These are phyloP conservation scores for Oncopodura yosiiana DNA, from an alignment of 1,140 invertebrate species.

Conservation along the genomic window DNA sequence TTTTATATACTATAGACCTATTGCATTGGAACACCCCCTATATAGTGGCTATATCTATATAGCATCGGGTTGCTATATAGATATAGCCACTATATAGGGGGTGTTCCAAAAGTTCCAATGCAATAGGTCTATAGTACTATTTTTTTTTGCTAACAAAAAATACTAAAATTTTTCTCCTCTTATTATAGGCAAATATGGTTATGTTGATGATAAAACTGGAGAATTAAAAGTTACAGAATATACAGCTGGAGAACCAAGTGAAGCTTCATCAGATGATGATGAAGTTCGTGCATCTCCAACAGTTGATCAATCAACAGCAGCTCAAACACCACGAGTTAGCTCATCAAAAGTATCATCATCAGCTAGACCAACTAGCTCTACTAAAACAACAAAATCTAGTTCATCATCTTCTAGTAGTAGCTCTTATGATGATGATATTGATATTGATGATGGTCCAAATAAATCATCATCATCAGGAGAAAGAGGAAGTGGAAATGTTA, in stretches of 20 bases:
- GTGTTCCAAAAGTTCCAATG: no score
- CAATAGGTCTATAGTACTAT: no score
- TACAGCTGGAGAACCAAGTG: conserved; percentile 37
- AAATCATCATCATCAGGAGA: no score
- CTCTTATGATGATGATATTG: background rate
- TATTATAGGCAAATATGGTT: conserved; percentile 63
- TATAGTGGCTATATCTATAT: no score
- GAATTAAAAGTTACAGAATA: conserved; percentile 77
- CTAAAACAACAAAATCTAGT: background rate
- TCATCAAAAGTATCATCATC: background rate
- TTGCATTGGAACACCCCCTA: no score
- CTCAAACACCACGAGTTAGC: conserved; percentile 16
- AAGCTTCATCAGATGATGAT: background rate
- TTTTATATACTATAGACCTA: no score
- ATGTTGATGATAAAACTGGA: conserved; percentile 60
- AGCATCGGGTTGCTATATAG: no score
- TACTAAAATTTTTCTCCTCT: background rate
- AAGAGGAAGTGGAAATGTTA: no score
- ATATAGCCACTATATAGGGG: no score
- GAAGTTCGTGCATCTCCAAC: background rate
- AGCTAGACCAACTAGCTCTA: background rate
- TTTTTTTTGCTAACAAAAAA: background rate
- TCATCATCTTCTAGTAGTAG: background rate
- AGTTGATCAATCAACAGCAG: conserved; percentile 9
- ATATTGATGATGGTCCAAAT: conserved; percentile 1